Evolutionary conservation across 1,140 invertebrate species (phyloP).

Genomic region (Achatina immaculata): DNA sequence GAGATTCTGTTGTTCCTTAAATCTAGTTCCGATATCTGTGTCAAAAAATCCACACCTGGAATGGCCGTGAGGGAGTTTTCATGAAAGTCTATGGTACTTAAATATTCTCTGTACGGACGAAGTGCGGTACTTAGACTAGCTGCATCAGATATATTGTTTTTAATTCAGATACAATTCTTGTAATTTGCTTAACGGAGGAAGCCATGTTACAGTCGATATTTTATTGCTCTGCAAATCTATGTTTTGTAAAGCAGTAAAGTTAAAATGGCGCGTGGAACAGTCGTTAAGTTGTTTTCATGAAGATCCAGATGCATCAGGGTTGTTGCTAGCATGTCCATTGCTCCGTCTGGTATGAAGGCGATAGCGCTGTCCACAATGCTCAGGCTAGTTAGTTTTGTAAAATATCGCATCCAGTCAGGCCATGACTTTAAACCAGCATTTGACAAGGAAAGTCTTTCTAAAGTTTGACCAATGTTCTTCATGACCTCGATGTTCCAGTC

Average conservation of each 20-base stretch:
- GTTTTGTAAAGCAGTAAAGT: not conserved
- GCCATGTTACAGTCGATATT: not conserved
- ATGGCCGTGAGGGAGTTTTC: not conserved
- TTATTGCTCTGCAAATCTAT: not conserved
- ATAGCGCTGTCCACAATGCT: not conserved
- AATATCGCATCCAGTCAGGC: not conserved
- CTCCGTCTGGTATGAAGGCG: not conserved
- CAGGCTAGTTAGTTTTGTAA: not conserved
- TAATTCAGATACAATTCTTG: not conserved
- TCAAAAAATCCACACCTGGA: not conserved
- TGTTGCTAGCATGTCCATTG: not conserved
- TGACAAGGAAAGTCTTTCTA: not conserved
- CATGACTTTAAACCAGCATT: not conserved
- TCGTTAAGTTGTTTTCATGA: not conserved
- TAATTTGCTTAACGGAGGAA: not conserved
- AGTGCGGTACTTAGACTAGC: not conserved
- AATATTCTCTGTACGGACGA: not conserved
- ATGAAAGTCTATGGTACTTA: not conserved
- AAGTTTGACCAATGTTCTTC: not conserved
- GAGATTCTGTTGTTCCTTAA: not conserved
- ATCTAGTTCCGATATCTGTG: not conserved
- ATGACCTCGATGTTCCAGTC: not conserved
- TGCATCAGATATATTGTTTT: not conserved
- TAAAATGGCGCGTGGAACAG: not conserved
- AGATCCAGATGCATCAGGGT: not conserved